phyloP scores from a whole-genome alignment of 2,797 vertebrate species.

The Ammospiza maritima region DNA sequence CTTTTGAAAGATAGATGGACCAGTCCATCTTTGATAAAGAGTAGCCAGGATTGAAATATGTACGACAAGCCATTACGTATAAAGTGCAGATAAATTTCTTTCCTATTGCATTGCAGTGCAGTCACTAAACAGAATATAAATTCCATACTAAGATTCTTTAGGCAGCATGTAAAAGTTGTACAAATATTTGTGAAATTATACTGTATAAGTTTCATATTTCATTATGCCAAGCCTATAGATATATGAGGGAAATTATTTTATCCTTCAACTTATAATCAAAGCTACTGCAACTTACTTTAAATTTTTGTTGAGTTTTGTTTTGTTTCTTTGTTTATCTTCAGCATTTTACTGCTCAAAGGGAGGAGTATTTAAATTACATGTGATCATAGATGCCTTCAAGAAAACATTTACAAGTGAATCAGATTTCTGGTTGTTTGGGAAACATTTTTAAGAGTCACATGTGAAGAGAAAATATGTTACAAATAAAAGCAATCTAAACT shows the following conservation, averaged over 20 bases:
- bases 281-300: background rate
- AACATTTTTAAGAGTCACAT: background rate
- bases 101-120: background rate
- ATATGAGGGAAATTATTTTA: background rate
- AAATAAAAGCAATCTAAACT: background rate
- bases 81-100: slow-evolving; percentile 57
- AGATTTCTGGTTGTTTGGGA: slow-evolving; percentile 1
- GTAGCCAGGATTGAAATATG: slow-evolving; percentile 48
- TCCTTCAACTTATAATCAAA: slow-evolving; percentile 42
- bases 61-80: slow-evolving; percentile 49
- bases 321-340: background rate
- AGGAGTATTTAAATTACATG: background rate
- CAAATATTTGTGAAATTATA: slow-evolving; percentile 31
- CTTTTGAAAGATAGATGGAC: slow-evolving; percentile 63
- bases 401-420: slow-evolving; percentile 14
- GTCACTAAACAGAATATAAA: background rate
- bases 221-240: background rate
- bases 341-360: background rate
- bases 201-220: background rate
- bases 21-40: slow-evolving; percentile 54
- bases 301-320: background rate
- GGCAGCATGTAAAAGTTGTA: background rate
- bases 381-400: slow-evolving; percentile 29
- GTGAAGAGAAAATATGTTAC: background rate
- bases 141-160: background rate